Percentiles rank a stretch among this genome's conserved stretches.
phyloP scores from a whole-genome alignment of 2,113 vertebrate genomes.

The Panthera tigris region DNA sequence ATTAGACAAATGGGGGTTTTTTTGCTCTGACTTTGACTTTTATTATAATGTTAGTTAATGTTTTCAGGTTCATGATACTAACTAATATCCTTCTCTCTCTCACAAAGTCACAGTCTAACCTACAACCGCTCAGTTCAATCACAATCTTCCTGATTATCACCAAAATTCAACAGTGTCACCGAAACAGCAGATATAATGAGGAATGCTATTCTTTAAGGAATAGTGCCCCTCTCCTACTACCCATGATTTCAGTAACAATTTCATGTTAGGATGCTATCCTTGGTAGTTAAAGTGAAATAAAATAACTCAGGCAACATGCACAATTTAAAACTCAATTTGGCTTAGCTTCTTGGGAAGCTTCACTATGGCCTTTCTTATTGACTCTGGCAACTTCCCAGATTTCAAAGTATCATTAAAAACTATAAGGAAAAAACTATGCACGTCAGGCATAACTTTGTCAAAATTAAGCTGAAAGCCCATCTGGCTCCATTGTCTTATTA shows the following conservation, averaged over 20 bases:
- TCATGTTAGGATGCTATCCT: conserved; percentile 15
- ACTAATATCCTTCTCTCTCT: not conserved
- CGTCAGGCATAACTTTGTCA: conserved; percentile 55
- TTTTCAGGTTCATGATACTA: not conserved
- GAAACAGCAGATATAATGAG: not conserved
- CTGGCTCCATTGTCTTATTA: conserved; percentile 56
- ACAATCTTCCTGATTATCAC: not conserved
- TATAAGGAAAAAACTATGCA: not conserved
- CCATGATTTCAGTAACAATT: conserved; percentile 39
- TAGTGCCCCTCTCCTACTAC: not conserved
- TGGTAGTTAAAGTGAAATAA: conserved; percentile 60
- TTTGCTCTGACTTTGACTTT: not conserved
- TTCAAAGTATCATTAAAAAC: conserved; percentile 59
- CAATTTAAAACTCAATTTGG: conserved; percentile 63
- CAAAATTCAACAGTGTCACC: not conserved
- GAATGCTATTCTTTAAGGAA: not conserved
- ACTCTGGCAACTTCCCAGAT: conserved; percentile 62
- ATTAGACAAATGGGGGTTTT: not conserved
- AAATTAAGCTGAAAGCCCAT: conserved; percentile 66
- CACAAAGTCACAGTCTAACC: not conserved
- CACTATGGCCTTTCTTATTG: conserved; percentile 40
- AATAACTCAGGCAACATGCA: conserved; percentile 39
- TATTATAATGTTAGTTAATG: not conserved
- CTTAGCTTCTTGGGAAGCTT: conserved; percentile 44
- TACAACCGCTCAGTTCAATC: not conserved